Conservation (phyloP, 2,888 invertebrate species). For the Antheraea assamensis region DNA sequence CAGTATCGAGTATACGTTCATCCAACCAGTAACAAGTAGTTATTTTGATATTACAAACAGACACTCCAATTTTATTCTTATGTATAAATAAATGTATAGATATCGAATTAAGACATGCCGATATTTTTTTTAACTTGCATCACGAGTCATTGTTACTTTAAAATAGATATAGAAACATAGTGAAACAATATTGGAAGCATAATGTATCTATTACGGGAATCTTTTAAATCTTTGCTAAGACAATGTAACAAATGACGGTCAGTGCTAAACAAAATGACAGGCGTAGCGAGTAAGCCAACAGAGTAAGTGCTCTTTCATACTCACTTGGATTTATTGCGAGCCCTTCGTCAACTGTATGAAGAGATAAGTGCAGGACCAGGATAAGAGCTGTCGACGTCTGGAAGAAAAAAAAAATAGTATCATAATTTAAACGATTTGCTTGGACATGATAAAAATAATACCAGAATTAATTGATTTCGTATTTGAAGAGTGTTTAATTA, state of each 20-base stretch:
- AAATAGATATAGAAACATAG: neutral
- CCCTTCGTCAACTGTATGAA: conserved; percentile 76
- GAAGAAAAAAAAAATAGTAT: conserved; percentile 39
- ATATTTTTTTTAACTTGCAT: too few relatives aligned
- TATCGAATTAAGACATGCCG: too few relatives aligned
- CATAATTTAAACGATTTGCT: conserved; percentile 7
- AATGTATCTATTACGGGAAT: neutral
- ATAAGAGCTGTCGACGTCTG: conserved; percentile 72
- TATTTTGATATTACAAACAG: too few relatives aligned
- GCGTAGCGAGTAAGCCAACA: conserved; percentile 22
- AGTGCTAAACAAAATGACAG: conserved; percentile 31
- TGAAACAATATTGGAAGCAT: neutral
- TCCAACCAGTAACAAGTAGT: too few relatives aligned
- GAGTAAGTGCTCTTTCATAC: conserved; percentile 44
- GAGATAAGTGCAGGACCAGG: conserved; percentile 72
- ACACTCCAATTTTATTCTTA: too few relatives aligned
- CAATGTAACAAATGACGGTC: conserved; percentile 32
- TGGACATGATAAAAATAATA: neutral
- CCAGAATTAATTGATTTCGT: neutral
- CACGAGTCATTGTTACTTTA: neutral
- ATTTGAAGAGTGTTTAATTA: neutral
- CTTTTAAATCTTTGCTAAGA: conserved; percentile 20
- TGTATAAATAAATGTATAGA: too few relatives aligned
- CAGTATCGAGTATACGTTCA: too few relatives aligned
- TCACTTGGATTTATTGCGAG: conserved; percentile 76